A percentile compares a stretch with the other conserved stretches of the same genome.
Conservation (phyloP, 2,888 invertebrate species). For the Tyria jacobaeae region DNA sequence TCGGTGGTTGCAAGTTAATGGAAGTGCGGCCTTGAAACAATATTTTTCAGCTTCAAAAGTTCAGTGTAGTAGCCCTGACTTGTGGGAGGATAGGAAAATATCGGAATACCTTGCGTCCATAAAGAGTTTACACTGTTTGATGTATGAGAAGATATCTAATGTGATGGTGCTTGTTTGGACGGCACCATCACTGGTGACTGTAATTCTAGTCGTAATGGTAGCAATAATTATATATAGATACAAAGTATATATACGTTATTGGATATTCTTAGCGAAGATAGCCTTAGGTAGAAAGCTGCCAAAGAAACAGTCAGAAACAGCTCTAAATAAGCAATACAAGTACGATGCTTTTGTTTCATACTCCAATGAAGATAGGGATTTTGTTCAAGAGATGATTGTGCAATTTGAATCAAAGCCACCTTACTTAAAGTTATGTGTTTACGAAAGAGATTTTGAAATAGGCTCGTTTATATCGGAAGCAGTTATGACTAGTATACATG, state of each 20-base stretch:
- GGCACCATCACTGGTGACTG: slow-evolving; percentile 70
- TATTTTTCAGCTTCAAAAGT: slow-evolving; percentile 72
- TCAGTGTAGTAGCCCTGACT: slow-evolving; percentile 77
- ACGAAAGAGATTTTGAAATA: slow-evolving; percentile 89
- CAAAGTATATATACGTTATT: slow-evolving; percentile 83
- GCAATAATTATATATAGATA: slow-evolving; percentile 69
- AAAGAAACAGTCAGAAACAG: slow-evolving; percentile 50
- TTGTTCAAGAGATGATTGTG: slow-evolving; percentile 87
- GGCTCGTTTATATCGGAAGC: slow-evolving; percentile 89
- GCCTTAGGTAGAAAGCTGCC: slow-evolving; percentile 78
- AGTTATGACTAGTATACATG: slow-evolving; percentile 88
- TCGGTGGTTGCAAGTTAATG: slow-evolving; percentile 75
- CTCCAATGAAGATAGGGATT: slow-evolving; percentile 87
- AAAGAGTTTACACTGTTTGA: slow-evolving; percentile 70
- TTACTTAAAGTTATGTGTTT: slow-evolving; percentile 88
- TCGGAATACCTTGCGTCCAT: slow-evolving; percentile 75
- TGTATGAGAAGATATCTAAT: slow-evolving; percentile 74
- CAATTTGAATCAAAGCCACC: slow-evolving; percentile 88
- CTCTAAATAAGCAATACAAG: slow-evolving; percentile 66
- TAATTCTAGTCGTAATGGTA: slow-evolving; percentile 64
- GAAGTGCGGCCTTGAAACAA: slow-evolving; percentile 62
- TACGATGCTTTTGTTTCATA: slow-evolving; percentile 89
- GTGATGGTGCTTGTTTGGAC: slow-evolving; percentile 77
- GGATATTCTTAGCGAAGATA: slow-evolving; percentile 85
- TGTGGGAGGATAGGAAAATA: slow-evolving; percentile 77